Evolutionary conservation across 2,888 invertebrate genomes (phyloP), one percentile per base, ranked within the genome.

Genomic region (Ormyrus rosae): DNA sequence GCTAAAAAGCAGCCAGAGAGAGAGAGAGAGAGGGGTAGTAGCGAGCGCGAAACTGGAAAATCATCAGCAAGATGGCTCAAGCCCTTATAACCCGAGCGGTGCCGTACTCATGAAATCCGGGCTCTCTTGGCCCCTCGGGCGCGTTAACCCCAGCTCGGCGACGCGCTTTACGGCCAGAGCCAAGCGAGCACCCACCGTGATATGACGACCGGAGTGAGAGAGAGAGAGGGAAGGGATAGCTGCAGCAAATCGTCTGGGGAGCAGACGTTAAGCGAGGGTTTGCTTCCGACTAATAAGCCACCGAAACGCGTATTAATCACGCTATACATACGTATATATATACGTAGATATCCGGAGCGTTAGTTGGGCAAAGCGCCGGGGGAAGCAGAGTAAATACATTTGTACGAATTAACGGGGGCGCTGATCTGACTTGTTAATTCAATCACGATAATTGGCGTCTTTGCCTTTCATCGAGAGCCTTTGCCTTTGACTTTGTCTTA

Each of bases 221-320:
- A 55, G 67, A 6, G 5, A 61, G 11, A 45, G 46, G n/a, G 19
- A 56, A 67, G 55, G 34, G 11, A 5, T 6, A 8, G 50, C 8
- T 5, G 55, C 11, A 68, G 73, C 53, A 72, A 77, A 81, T 71
- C 77, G 77, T 68, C 71, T 55, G 45, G 78, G 81, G 61, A 74
- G 78, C 70, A 78, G 72, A 73, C 72, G 68, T 70, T 73, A 74
- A 73, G 73, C 73, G 81, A 55, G 78, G 73, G 81, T 67, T 78
- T 71, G 73, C 73, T 74, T 73, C 69, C 69, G 70, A 73, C 78
- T 78, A 81, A 81, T 81, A 81, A 73, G 73, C 81, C 78, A 70
- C 69, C 68, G 74, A 81, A 81, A 72, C 76, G 76, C 72, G 67
- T 77, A 77, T 77, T 81, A 72, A 81, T 81, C 72, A 77, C 72